These are phyloP conservation scores for Nothobranchius kuhntae DNA, from an alignment of 2,113 vertebrate genomes.

Conservation along the genomic window DNA sequence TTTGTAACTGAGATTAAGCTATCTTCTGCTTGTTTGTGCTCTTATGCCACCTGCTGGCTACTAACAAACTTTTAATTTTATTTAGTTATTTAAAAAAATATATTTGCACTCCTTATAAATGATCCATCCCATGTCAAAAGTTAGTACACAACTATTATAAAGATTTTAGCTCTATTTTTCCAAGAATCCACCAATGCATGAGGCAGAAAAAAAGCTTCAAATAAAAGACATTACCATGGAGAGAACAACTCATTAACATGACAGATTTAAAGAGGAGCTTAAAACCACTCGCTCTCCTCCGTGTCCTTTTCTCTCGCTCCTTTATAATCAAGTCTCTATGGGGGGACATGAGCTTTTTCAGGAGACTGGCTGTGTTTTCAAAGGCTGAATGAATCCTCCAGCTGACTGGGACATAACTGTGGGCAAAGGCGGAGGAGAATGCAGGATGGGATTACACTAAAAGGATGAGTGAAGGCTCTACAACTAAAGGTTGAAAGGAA, in stretches of 20 bases:
- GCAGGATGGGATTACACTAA: neutral
- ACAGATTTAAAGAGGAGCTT: slow-evolving; percentile 66
- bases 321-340: slow-evolving; percentile 62
- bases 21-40: slow-evolving; percentile 11
- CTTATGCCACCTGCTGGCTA: slow-evolving; percentile 59
- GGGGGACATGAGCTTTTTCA: slow-evolving; percentile 58
- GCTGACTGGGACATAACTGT: slow-evolving; percentile 56
- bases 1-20: neutral
- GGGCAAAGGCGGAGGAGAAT: slow-evolving; percentile 24
- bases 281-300: slow-evolving; percentile 60
- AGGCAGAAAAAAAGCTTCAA: slow-evolving; percentile 25
- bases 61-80: neutral
- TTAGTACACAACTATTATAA: neutral
- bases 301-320: slow-evolving; percentile 28
- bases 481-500: neutral
- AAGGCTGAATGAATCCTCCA: slow-evolving; percentile 66
- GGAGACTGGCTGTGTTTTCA: slow-evolving; percentile 48
- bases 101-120: neutral
- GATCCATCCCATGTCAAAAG: neutral
- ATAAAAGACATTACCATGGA: slow-evolving; percentile 63
- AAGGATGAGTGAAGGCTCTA: neutral
- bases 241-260: slow-evolving; percentile 63
- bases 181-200: slow-evolving; percentile 35
- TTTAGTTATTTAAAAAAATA: too few species aligned
- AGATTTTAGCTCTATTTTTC: slow-evolving; percentile 22